Base-by-base conservation (phyloP, 2,888 invertebrate species). In the Diarsia mendica region DNA sequence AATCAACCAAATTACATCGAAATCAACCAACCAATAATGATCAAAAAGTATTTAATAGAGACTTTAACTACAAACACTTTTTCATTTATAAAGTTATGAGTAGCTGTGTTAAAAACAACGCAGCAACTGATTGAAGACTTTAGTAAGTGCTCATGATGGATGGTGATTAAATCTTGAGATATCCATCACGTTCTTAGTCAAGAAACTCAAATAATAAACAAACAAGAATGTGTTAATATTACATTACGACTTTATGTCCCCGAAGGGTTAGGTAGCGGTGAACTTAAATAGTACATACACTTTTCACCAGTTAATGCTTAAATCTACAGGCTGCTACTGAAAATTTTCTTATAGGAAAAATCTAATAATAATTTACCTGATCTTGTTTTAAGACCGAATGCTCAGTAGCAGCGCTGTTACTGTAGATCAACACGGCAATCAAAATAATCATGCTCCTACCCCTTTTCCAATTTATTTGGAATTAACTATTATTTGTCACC, bases 41-140 rank as follows among this genome's bases (percentile, higher is more conserved):
- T 15, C 15, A 58, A 58, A 58, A 58, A 1, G 6, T 33, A 46
- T 33, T 1, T 9, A 18, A 61, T 28, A 13, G 4, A 13, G 5
- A 66, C 13, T 65, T 48, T 8, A 61, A 53, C n/a, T n/a, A 51
- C 13, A 72, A 48, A 44, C 9, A 72, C 5, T n/a, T 46, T 18
- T 70, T 71, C 0, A 28, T 53, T 20, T n/a, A n/a, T 48, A 39
- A 58, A 23, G 39, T 23, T 48, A 64, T 28, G 18, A 49, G 33
- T 46, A 33, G 46, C 23, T 33, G 23, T 51, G 9, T 39, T 18
- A 58, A 49, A 71, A 44, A 73, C 13, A 8, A 49, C 4, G 39
- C n/a, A 55, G 18, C 39, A 67, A 33, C 60, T 67, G 13, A 48
- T 44, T 18, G 15, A 75, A 74, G 20, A 46, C 28, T 60, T 4